These are phyloP conservation scores for Antheraea mylitta DNA, from an alignment of 1,140 invertebrate genomes.

Conservation along the genomic window DNA sequence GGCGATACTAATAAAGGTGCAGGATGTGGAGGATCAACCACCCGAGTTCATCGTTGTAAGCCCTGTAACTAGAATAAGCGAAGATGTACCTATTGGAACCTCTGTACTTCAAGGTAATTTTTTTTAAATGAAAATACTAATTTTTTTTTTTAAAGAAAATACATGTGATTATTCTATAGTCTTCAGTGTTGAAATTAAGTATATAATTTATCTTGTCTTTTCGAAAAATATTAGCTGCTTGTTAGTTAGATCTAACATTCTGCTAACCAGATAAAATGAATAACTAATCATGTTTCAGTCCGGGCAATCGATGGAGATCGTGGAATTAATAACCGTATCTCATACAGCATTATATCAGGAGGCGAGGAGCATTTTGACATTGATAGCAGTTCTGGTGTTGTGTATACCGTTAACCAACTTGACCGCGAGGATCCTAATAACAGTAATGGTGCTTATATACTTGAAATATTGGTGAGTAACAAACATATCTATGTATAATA, in stretches of 20 bases:
- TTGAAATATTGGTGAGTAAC: conserved; percentile 86
- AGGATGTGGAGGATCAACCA: conserved; percentile 93
- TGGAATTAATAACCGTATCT: conserved; percentile 93
- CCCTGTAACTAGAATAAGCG: conserved; percentile 91
- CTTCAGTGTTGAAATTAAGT: too few relatives aligned
- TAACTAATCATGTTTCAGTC: conserved; percentile 76
- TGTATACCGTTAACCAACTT: conserved; percentile 87
- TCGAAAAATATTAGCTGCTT: too few relatives aligned
- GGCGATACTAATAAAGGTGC: conserved; percentile 91
- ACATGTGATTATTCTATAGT: too few relatives aligned
- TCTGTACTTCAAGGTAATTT: conserved; percentile 88
- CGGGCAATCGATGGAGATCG: conserved; percentile 94
- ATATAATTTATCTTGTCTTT: too few relatives aligned
- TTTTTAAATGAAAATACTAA: too few relatives aligned
- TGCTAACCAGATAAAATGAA: too few relatives aligned
- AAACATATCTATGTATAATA: not conserved
- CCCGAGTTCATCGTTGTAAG: conserved; percentile 93
- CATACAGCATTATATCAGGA: conserved; percentile 89
- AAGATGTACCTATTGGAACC: conserved; percentile 90
- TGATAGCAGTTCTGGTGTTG: conserved; percentile 87
- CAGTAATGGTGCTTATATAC: conserved; percentile 92
- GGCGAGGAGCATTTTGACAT: conserved; percentile 87
- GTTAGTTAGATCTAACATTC: too few relatives aligned
- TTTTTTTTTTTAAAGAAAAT: too few relatives aligned
- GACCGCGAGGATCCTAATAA: conserved; percentile 91